A percentile compares a stretch with the other conserved stretches of the same genome.
Conservation (phyloP, 53 echinoderm and acorn worm genomes). For the Holothuria leucospilota region DNA sequence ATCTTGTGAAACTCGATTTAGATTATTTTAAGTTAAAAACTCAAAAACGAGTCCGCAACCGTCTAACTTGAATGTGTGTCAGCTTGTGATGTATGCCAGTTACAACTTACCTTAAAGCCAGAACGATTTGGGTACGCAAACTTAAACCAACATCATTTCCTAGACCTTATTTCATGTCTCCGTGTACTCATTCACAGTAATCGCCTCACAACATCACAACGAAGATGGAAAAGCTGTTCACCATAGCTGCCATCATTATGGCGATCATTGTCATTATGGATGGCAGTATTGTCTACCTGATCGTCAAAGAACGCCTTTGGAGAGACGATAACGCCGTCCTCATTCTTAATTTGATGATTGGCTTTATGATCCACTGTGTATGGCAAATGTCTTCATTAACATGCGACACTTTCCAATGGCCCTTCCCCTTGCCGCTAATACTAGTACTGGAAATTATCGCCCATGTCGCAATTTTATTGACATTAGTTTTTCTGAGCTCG, state of each 20-base stretch:
- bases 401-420: neutral
- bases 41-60: no score
- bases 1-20: no score
- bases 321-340: constrained; percentile 33
- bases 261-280: neutral
- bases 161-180: no score
- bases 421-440: neutral
- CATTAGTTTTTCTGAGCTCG: neutral
- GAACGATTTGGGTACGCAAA: no score
- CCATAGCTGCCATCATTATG: neutral
- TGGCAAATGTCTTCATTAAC: neutral
- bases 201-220: no score
- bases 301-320: constrained; percentile 30
- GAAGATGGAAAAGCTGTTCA: no score
- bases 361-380: neutral
- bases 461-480: neutral
- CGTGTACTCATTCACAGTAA: no score
- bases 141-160: no score
- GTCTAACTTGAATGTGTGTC: no score
- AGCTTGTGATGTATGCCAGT: no score
- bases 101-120: no score
- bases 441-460: neutral
- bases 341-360: constrained; percentile 21
- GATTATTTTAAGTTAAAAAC: no score
- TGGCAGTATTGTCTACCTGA: neutral